Conservation (phyloP, 2,888 invertebrate genomes). For the Gandaritis pyraliata region DNA sequence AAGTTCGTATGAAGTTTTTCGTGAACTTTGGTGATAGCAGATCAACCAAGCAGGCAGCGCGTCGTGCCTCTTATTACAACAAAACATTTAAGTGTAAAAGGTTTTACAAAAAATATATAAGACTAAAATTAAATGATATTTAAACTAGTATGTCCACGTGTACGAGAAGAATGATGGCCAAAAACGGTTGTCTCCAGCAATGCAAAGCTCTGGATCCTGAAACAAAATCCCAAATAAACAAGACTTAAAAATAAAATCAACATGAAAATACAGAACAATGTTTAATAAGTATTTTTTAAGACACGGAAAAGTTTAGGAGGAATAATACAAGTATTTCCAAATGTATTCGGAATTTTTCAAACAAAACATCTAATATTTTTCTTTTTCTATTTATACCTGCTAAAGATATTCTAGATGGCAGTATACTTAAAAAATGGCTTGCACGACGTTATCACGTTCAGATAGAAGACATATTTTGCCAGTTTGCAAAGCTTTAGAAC, state of each 20-base stretch:
- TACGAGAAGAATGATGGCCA: conserved; percentile 67
- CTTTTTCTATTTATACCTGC: background rate
- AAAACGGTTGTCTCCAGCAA: conserved; percentile 70
- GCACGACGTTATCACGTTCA: conserved; percentile 42
- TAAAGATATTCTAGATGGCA: conserved; percentile 13
- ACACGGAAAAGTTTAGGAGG: conserved; percentile 20
- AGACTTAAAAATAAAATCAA: conserved; percentile 15
- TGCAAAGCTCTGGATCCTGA: conserved; percentile 65
- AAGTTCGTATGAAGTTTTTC: background rate
- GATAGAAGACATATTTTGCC: background rate
- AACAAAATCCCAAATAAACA: conserved; percentile 57
- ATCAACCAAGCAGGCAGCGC: no score
- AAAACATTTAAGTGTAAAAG: background rate
- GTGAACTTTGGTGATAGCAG: no score
- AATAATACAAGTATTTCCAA: conserved; percentile 19
- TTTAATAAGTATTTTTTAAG: conserved; percentile 22
- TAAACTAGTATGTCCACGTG: conserved; percentile 70
- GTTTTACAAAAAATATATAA: conserved; percentile 1
- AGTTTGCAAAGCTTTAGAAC: no score
- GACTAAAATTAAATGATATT: conserved; percentile 35
- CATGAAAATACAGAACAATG: conserved; percentile 24
- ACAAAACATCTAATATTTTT: conserved; percentile 10
- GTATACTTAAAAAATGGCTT: conserved; percentile 37
- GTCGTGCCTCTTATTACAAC: no score
- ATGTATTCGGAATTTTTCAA: conserved; percentile 20